Percentiles rank a stretch among this genome's conserved stretches.
These are phyloP conservation scores for Melanargia galathea DNA, from an alignment of 2,888 invertebrate genomes.

Conservation along the genomic window DNA sequence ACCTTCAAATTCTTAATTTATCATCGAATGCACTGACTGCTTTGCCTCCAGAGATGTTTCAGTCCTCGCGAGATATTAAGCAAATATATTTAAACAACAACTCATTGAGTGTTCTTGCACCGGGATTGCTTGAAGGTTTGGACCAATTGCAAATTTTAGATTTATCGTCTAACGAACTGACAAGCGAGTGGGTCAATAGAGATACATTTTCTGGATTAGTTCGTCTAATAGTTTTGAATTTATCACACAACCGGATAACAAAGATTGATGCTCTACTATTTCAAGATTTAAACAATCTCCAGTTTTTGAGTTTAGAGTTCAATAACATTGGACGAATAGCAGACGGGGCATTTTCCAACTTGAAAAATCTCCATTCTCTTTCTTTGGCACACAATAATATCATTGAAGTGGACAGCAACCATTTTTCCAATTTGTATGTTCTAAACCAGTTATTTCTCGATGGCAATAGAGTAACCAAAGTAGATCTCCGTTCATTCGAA, in stretches of 20 bases:
- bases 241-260: constrained; percentile 87
- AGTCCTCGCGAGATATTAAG: constrained; percentile 86
- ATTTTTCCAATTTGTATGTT: constrained; percentile 88
- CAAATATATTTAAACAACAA: constrained; percentile 90
- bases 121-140: constrained; percentile 87
- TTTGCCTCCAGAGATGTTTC: constrained; percentile 89
- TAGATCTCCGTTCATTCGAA: constrained; percentile 87
- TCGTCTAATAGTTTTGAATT: constrained; percentile 87
- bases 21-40: constrained; percentile 90
- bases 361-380: constrained; percentile 89
- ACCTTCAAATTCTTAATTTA: constrained; percentile 87
- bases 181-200: constrained; percentile 89
- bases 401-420: constrained; percentile 85
- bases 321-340: constrained; percentile 87
- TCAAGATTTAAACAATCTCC: constrained; percentile 88
- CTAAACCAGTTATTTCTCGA: constrained; percentile 88
- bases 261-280: constrained; percentile 88
- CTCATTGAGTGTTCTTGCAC: constrained; percentile 87
- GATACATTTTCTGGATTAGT: constrained; percentile 89
- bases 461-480: constrained; percentile 86
- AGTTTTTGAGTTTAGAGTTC: constrained; percentile 87
- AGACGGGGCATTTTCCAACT: constrained; percentile 88
- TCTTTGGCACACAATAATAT: constrained; percentile 88
- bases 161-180: constrained; percentile 87
- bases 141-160: constrained; percentile 88